Base-by-base conservation (phyloP, 2,888 invertebrate species). In the Dryadula phaetusa region DNA sequence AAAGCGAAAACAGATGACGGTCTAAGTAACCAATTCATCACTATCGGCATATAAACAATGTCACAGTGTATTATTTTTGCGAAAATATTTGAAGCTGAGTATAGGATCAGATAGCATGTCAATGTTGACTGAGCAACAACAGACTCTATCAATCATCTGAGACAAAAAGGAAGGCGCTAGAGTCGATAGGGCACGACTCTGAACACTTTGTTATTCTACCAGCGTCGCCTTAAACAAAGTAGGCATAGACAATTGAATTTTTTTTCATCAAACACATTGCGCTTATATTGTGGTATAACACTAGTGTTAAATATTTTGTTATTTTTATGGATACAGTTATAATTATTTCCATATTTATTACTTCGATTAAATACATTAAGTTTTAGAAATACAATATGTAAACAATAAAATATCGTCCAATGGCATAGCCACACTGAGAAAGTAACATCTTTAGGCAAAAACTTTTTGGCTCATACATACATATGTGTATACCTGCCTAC, bases 101-200 rank as follows among this genome's bases (percentile, higher is more conserved):
- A 60, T 32, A 49, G 70, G 74, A 74, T 75, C 73, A 70, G 73
- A 76, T 79, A 77, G 73, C 77, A 74, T 77, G 79, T 81, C 83
- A 82, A 83, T 79, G 79, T 77, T 81, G 82, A 79, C 77, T 73
- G 77, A 78, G 76, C 80, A 79, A 74, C 71, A 69, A 77, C 72
- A 70, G 76, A 76, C 78, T 73, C 80, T 84, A 90, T 90, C 90
- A 87, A 90, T 90, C 76, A 75, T 80, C 69, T 71, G 75, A 80
- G 81, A 87, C 85, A 88, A 88, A 90, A 88, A 88, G 81, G 80
- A 79, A 81, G 79, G 76, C 77, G 44, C 67, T 72, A 78, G 77
- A 76, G 81, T 79, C 81, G 84, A 87, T 86, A 86, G 84, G 80
- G 83, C 84, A 83, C 82, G 82, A 77, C 80, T 78, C 75, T 76